Evolutionary conservation across 2,797 vertebrate species (phyloP), one percentile per base, ranked within the genome.

Genomic region (Artibeus jamaicensis): DNA sequence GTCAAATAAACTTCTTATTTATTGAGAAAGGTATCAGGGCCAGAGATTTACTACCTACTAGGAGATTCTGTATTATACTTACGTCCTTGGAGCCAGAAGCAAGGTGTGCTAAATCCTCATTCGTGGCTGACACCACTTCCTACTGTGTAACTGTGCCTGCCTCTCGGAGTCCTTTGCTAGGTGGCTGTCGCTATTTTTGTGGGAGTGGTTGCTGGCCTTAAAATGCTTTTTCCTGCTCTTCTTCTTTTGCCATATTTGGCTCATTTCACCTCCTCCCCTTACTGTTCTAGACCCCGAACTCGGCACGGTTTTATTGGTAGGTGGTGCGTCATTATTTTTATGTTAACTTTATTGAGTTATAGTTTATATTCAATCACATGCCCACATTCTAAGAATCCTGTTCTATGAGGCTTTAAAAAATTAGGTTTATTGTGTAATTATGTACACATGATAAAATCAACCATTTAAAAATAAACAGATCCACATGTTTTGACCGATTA

Each of bases 321-420:
- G 11, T 24, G 37, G 21, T 29, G 5, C 42, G 55, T 73, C 67
- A 29, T 29, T 48, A 55, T 53, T 77, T 70, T 26, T 48, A 4
- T 57, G 14, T 81, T 71, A 50, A 78, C 11, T 78, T 78, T 57
- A 57, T 50, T 73, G 62, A 77, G 6, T 29, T 73, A 29, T 78
- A 57, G 53, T 79, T 73, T 57, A 48, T 89, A 37, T 21, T 19
- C 10, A 32, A 50, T 44, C 77, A 87, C 42, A 59, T 87, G 87
- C 5, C 42, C n/a, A 79, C 34, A 67, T 74, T 46, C 85, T 9
- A 83, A 84, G 14, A 67, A 32, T n/a, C 81, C n/a, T 78, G 9
- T 39, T 24, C 15, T 6, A n/a, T 18, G 42, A 62, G 4, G 55
- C n/a, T 77, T 50, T 32, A 14, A 21, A 44, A 65, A 42, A 74